Evolutionary conservation across 1,140 invertebrate genomes (phyloP).

Genomic region (Caligus rogercresseyi): DNA sequence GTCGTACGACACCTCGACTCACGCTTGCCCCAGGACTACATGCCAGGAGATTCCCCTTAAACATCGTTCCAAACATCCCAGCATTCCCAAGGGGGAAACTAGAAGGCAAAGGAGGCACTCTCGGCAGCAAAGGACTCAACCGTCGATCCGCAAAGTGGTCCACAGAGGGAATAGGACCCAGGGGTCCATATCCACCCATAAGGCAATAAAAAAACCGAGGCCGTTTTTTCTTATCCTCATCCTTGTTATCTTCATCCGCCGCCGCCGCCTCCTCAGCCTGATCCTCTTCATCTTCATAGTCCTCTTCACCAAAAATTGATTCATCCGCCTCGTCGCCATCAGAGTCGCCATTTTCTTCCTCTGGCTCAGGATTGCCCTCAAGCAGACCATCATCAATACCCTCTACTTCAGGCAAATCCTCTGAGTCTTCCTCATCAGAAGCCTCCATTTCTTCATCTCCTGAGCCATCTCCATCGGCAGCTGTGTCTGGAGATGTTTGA

Average conservation of each 20-base stretch:
- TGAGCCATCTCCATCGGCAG: not conserved
- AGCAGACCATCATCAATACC: slow-evolving; percentile 1
- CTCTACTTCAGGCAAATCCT: not conserved
- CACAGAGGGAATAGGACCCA: slow-evolving; percentile 4
- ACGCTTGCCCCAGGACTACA: slow-evolving; percentile 11
- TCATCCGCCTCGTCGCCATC: not conserved
- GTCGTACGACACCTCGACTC: not conserved
- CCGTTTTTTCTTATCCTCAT: not conserved
- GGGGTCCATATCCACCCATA: slow-evolving; percentile 11
- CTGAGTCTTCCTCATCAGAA: not conserved
- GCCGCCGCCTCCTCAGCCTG: not conserved
- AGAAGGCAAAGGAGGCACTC: slow-evolving; percentile 3
- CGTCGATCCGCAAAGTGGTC: not conserved
- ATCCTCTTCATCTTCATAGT: slow-evolving; percentile 2
- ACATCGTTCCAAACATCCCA: not conserved
- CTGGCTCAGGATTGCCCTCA: not conserved
- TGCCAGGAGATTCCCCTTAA: slow-evolving; percentile 2
- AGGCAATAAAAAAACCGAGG: slow-evolving; percentile 1
- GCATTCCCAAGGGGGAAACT: not conserved
- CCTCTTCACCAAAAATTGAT: not conserved
- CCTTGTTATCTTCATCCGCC: not conserved
- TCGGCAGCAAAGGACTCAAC: not conserved
- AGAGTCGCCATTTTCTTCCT: not conserved
- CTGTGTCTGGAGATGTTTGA: too few relatives aligned
- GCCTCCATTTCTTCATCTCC: slow-evolving; percentile 3